phyloP scores from a whole-genome alignment of 1,140 invertebrate genomes.

The Hydropsyche tenuis region DNA sequence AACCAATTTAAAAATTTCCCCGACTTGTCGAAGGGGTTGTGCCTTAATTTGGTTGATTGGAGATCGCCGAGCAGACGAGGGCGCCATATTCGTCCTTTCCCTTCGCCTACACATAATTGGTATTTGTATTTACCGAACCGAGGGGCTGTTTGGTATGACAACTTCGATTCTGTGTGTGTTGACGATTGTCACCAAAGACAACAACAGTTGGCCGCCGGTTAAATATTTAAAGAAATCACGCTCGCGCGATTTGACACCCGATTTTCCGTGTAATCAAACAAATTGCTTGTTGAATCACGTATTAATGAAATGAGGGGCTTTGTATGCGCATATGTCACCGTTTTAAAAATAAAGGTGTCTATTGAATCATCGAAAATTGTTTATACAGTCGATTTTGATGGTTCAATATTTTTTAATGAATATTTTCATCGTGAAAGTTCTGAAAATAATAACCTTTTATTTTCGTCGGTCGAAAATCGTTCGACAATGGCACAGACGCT shows the following conservation, averaged over 20 bases:
- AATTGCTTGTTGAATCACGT: slow-evolving; percentile 7
- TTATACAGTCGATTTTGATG: no score
- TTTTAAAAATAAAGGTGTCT: no score
- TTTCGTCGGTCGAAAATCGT: no score
- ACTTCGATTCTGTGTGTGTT: slow-evolving; percentile 23
- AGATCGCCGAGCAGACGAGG: slow-evolving; percentile 29
- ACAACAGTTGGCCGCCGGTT: slow-evolving; percentile 43
- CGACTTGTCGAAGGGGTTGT: slow-evolving; percentile 38
- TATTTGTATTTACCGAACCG: slow-evolving; percentile 50
- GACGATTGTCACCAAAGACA: slow-evolving; percentile 48
- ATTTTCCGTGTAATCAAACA: slow-evolving; percentile 26
- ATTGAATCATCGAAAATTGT: no score
- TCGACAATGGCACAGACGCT: neutral
- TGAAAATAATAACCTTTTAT: no score
- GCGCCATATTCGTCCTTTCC: neutral
- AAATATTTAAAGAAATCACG: slow-evolving; percentile 50
- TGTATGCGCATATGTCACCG: no score
- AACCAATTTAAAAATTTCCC: slow-evolving; percentile 46
- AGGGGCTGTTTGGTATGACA: slow-evolving; percentile 22
- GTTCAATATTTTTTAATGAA: no score
- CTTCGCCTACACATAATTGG: slow-evolving; percentile 44
- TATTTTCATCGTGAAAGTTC: no score
- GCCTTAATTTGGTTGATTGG: slow-evolving; percentile 50
- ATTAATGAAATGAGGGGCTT: no score
- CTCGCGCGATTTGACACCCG: neutral